These are phyloP conservation scores for Sarcophaga bullata DNA, from an alignment of 1,140 invertebrate species.

Conservation along the genomic window DNA sequence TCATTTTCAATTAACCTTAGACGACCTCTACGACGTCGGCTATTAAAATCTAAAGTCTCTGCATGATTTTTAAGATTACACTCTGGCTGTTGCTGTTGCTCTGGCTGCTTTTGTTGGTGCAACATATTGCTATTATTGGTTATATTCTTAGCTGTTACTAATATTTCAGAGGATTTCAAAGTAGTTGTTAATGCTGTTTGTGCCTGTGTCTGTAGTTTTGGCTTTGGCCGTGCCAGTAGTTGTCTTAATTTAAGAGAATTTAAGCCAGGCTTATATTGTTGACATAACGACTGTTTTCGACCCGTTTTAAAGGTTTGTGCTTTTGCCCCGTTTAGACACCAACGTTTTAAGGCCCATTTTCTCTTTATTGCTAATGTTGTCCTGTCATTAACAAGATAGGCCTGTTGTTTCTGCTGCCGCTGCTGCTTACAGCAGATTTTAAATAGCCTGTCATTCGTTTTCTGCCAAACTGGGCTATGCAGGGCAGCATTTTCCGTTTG, in stretches of 20 bases:
- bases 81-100: constrained; percentile 42
- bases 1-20: constrained; percentile 49
- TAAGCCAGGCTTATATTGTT: constrained; percentile 12
- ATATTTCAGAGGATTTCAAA: not conserved
- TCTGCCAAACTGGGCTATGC: not conserved
- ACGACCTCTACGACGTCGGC: constrained; percentile 60
- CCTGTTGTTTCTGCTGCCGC: not conserved
- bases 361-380: not conserved
- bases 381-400: not conserved
- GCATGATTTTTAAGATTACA: constrained; percentile 30
- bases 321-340: too few species aligned
- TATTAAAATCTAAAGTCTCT: constrained; percentile 63
- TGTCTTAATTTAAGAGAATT: not conserved
- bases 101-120: constrained; percentile 43
- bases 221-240: not conserved
- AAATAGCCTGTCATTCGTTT: not conserved
- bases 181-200: constrained; percentile 28
- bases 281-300: not conserved
- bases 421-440: not conserved
- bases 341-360: not conserved
- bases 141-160: not conserved
- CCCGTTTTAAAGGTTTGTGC: too few species aligned
- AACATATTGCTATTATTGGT: constrained; percentile 35
- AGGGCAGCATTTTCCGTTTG: constrained; percentile 29
- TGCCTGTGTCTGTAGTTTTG: not conserved